Evolutionary conservation across 1,140 invertebrate species (phyloP).

Genomic region (Melitaea cinxia): DNA sequence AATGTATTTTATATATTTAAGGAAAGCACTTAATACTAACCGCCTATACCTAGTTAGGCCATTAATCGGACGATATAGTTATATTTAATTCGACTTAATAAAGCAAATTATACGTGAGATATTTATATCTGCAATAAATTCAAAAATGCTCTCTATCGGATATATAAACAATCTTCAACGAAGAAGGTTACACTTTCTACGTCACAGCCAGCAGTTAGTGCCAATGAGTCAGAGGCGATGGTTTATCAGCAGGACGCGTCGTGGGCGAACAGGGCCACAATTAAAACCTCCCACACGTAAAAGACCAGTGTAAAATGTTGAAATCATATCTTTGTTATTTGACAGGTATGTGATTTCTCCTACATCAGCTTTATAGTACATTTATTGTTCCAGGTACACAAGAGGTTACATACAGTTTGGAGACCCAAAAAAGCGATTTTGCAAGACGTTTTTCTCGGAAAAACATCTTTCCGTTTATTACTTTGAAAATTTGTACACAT

Average conservation of each 20-base stretch:
- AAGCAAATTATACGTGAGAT: constrained; percentile 6
- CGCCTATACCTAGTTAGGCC: no score
- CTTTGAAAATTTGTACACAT: no score
- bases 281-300: constrained; percentile 42
- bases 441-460: no score
- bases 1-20: no score
- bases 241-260: constrained; percentile 34
- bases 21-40: no score
- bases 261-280: constrained; percentile 50
- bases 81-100: neutral
- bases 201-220: constrained; percentile 32
- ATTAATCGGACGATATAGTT: no score
- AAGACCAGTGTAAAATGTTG: constrained; percentile 27
- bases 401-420: no score
- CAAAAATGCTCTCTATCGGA: neutral
- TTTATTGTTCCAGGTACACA: no score
- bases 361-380: neutral
- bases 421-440: no score
- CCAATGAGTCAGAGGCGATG: constrained; percentile 41
- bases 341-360: constrained; percentile 33
- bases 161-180: constrained; percentile 18
- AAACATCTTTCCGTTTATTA: no score
- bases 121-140: neutral
- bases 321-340: constrained; percentile 33
- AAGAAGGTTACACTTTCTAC: constrained; percentile 39